Evolutionary conservation across 2,888 invertebrate genomes (phyloP).

Genomic region (Panzeria rudis): DNA sequence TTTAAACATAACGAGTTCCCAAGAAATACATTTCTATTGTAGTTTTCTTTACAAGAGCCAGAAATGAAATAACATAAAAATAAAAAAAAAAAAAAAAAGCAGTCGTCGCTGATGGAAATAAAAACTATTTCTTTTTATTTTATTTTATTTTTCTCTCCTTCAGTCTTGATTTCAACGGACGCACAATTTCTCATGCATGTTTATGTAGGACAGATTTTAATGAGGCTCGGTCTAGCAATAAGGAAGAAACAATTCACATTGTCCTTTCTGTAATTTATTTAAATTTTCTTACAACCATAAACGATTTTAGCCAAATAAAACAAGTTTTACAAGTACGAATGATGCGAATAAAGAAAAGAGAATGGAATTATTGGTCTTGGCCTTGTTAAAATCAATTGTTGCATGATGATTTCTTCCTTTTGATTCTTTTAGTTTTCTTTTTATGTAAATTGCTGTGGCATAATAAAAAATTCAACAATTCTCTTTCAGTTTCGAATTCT

Average conservation of each 20-base stretch:
- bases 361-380: constrained; percentile 40
- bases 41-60: background rate
- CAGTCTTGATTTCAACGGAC: background rate
- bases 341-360: background rate
- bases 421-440: constrained; percentile 11
- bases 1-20: constrained; percentile 77
- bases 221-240: background rate
- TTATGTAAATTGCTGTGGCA: constrained; percentile 48
- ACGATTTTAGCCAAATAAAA: constrained; percentile 4
- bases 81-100: background rate
- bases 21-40: constrained; percentile 24
- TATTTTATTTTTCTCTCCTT: constrained; percentile 5
- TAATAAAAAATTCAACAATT: constrained; percentile 35
- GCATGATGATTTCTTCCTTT: constrained; percentile 30
- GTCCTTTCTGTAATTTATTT: constrained; percentile 33
- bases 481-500: constrained; percentile 2
- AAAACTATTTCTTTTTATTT: background rate
- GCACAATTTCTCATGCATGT: background rate
- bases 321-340: background rate
- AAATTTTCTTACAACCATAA: constrained; percentile 8
- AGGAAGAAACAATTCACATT: constrained; percentile 31
- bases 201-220: constrained; percentile 42
- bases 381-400: constrained; percentile 60
- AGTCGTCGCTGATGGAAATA: background rate
- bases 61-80: background rate